These are phyloP conservation scores for Leucophenga montana DNA, from an alignment of 2,888 invertebrate species.

Conservation along the genomic window DNA sequence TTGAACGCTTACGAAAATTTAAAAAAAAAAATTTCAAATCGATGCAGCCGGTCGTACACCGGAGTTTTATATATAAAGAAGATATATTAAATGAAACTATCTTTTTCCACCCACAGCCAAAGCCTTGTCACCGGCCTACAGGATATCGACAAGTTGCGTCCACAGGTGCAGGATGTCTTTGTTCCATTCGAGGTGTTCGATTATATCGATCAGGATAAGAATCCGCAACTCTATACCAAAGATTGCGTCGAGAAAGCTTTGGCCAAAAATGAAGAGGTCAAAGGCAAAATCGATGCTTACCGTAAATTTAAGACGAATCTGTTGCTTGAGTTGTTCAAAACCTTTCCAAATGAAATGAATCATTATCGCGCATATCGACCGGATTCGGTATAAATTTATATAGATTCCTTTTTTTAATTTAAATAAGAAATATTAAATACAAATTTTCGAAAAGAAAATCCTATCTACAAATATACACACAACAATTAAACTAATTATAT, in stretches of 20 bases:
- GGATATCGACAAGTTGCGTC: constrained; percentile 94
- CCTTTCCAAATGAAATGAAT: constrained; percentile 95
- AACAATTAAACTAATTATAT: too few species aligned
- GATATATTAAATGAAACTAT: not conserved
- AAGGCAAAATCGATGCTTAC: constrained; percentile 98
- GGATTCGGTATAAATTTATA: constrained; percentile 54
- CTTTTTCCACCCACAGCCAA: constrained; percentile 77
- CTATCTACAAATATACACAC: not conserved
- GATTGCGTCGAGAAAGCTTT: constrained; percentile 98
- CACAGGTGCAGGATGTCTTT: constrained; percentile 94
- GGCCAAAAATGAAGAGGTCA: constrained; percentile 97
- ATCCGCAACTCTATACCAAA: constrained; percentile 98
- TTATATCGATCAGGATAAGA: constrained; percentile 98
- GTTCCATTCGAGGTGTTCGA: constrained; percentile 99
- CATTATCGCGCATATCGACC: constrained; percentile 92
- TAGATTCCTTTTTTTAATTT: too few species aligned
- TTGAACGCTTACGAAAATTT: too few species aligned
- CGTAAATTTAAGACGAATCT: constrained; percentile 95
- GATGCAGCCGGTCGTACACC: too few species aligned
- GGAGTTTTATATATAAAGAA: too few species aligned
- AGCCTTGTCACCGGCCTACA: constrained; percentile 93
- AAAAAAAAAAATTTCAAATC: too few species aligned
- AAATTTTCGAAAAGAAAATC: not conserved
- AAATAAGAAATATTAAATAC: too few species aligned
- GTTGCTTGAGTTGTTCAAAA: constrained; percentile 90